phyloP scores from a whole-genome alignment of 2,797 vertebrate species.

The Thamnophis elegans region DNA sequence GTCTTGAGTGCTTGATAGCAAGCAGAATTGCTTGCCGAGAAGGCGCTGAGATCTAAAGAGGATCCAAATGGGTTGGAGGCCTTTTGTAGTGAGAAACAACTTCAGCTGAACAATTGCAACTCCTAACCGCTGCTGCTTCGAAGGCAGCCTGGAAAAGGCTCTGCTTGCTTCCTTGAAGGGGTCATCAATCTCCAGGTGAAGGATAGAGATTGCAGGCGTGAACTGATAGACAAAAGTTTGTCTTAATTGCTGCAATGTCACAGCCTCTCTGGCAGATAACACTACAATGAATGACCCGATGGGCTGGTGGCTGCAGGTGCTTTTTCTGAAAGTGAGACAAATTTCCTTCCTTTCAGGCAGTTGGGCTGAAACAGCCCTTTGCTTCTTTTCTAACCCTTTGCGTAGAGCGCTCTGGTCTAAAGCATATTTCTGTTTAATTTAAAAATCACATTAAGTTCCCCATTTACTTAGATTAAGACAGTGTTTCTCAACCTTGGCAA shows the following conservation, averaged over 20 bases:
- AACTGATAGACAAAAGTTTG: conserved; percentile 74
- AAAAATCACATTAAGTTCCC: conserved; percentile 28
- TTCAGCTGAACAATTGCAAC: conserved; percentile 54
- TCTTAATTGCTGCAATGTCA: conserved; percentile 77
- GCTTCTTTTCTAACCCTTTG: conserved; percentile 63
- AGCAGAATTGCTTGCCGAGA: background rate
- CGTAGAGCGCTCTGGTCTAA: conserved; percentile 57
- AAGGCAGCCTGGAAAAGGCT: conserved; percentile 64
- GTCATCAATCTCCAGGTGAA: conserved; percentile 75
- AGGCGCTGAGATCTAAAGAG: background rate
- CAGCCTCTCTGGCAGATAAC: conserved; percentile 71
- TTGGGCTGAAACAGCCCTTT: conserved; percentile 60
- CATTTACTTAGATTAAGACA: background rate
- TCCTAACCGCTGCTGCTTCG: conserved; percentile 59
- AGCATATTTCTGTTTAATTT: conserved; percentile 50
- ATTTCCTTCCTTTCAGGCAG: conserved; percentile 67
- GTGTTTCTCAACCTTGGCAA: too few species aligned
- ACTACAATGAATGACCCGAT: conserved; percentile 65
- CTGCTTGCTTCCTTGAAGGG: conserved; percentile 65
- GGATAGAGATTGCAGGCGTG: conserved; percentile 68
- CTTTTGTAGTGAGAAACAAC: conserved; percentile 9
- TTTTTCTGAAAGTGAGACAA: conserved; percentile 76
- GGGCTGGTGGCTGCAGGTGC: conserved; percentile 69
- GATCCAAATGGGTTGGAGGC: background rate
- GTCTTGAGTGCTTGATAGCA: too few species aligned